Evolutionary conservation across 23 tunicate species (phyloP).

Genomic region (Halocynthia aurantium): DNA sequence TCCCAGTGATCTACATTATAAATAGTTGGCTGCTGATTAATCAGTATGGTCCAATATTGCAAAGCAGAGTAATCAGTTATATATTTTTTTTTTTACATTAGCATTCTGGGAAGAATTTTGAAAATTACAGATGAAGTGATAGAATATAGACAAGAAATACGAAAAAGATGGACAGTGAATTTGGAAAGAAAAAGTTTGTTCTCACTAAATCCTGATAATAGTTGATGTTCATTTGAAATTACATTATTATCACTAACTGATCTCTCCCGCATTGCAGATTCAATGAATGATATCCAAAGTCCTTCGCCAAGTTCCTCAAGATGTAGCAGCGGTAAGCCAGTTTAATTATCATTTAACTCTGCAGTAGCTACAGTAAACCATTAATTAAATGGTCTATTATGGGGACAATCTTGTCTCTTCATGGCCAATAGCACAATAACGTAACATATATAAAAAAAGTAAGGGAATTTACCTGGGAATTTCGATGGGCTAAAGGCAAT

Average conservation of each 20-base stretch:
- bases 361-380: too few species aligned
- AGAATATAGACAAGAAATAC: constrained; percentile 29
- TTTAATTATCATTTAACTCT: background rate
- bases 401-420: too few species aligned
- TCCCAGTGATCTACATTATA: too few species aligned
- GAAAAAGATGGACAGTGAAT: constrained; percentile 16
- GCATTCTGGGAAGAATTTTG: constrained; percentile 40
- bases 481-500: too few species aligned
- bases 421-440: too few species aligned
- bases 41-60: background rate
- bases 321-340: constrained; percentile 39
- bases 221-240: background rate
- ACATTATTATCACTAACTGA: too few species aligned
- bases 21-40: background rate
- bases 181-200: background rate
- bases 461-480: too few species aligned
- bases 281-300: constrained; percentile 12
- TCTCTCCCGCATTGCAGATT: too few species aligned
- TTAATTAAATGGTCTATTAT: too few species aligned
- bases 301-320: constrained; percentile 39
- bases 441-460: too few species aligned
- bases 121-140: constrained; percentile 40
- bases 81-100: background rate
- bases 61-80: too few species aligned
- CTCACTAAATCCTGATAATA: background rate